Evolutionary conservation across 2,113 vertebrate genomes (phyloP).

Genomic region (Engystomops pustulosus): DNA sequence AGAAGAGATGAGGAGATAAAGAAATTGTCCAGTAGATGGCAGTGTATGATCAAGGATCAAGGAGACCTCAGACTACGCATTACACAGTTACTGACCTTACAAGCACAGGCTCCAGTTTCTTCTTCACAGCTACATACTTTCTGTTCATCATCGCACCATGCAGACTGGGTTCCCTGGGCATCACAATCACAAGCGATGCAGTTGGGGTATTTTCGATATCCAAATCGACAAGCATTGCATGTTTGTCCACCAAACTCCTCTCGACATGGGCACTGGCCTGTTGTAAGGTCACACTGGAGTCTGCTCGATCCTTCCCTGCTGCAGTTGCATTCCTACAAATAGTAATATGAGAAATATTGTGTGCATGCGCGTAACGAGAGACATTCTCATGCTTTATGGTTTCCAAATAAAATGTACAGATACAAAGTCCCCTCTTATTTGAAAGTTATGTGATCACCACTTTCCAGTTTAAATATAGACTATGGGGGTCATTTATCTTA

Average conservation of each 20-base stretch:
- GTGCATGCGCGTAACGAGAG: no score
- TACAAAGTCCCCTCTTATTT: no score
- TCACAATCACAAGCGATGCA: conserved; percentile 88
- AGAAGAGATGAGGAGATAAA: neutral
- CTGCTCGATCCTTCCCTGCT: conserved; percentile 73
- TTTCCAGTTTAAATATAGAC: no score
- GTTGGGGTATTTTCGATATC: conserved; percentile 83
- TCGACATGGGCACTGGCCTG: conserved; percentile 82
- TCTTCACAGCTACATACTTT: conserved; percentile 81
- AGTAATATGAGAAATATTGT: neutral
- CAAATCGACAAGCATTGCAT: conserved; percentile 81
- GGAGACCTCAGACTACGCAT: no score
- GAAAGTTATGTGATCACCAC: no score
- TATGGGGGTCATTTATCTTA: no score
- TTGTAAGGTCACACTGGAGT: conserved; percentile 76
- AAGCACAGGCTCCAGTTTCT: conserved; percentile 78
- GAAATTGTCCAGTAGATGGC: neutral
- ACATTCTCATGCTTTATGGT: no score
- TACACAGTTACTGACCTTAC: conserved; percentile 82
- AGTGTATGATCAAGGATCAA: neutral
- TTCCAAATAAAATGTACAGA: no score
- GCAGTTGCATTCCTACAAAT: conserved; percentile 83
- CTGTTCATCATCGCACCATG: conserved; percentile 73
- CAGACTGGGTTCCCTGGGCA: conserved; percentile 74
- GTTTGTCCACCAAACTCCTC: conserved; percentile 73